These are phyloP conservation scores for Eidolon helvum DNA, from an alignment of 2,113 vertebrate genomes.

Conservation along the genomic window DNA sequence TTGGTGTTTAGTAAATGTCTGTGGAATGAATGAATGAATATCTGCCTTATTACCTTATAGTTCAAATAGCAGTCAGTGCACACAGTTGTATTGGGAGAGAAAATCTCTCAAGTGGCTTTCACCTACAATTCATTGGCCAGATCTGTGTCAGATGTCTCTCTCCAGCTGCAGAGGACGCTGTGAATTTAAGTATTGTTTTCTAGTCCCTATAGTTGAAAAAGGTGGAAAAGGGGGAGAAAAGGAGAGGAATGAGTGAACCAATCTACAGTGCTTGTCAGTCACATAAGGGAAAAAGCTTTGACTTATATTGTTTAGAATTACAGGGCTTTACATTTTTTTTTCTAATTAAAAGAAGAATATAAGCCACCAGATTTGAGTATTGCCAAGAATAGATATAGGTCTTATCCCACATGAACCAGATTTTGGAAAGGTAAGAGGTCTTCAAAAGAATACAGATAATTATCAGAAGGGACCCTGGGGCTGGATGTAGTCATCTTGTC, in stretches of 20 bases:
- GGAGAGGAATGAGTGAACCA: background rate
- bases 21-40: background rate
- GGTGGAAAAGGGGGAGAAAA: background rate
- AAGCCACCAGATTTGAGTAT: background rate
- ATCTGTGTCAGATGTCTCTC: background rate
- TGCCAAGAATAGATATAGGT: background rate
- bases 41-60: background rate
- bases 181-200: background rate
- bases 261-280: background rate
- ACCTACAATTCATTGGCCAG: background rate
- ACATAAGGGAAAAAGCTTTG: background rate
- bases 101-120: background rate
- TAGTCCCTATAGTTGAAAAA: background rate
- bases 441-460: conserved; percentile 39
- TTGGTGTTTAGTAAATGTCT: background rate
- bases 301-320: background rate
- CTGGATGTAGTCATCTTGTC: background rate
- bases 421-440: conserved; percentile 8
- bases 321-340: background rate
- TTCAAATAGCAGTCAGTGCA: background rate
- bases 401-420: background rate
- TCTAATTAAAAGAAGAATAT: background rate
- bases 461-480: conserved; percentile 2
- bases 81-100: background rate
- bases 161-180: background rate